phyloP scores from a whole-genome alignment of 1,140 invertebrate species.

The Mamestra configurata region DNA sequence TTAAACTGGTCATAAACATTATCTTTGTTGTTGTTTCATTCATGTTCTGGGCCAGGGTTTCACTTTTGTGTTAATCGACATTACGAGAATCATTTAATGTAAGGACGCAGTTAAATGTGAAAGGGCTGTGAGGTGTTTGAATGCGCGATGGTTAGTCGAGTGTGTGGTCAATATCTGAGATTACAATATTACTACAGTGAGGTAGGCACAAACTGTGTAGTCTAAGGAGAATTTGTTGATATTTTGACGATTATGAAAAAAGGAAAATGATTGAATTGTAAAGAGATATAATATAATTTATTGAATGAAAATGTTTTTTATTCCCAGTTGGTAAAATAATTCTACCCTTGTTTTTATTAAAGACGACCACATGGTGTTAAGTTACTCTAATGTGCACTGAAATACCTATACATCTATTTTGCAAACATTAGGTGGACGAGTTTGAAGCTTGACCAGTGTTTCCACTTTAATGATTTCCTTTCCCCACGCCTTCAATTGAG shows the following conservation, averaged over 20 bases:
- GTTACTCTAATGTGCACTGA: too few relatives aligned
- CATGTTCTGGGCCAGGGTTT: slow-evolving; percentile 36
- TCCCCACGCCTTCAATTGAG: too few relatives aligned
- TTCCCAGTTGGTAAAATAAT: neutral
- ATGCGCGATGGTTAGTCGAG: slow-evolving; percentile 29
- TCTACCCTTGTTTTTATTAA: too few relatives aligned
- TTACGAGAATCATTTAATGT: slow-evolving; percentile 38
- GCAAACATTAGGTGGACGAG: too few relatives aligned
- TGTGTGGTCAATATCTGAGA: slow-evolving; percentile 46
- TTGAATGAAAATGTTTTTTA: slow-evolving; percentile 62
- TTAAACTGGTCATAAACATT: neutral
- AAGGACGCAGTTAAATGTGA: slow-evolving; percentile 37
- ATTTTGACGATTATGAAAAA: slow-evolving; percentile 82
- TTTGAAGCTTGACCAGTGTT: too few relatives aligned
- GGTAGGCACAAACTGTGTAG: slow-evolving; percentile 83
- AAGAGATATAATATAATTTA: slow-evolving; percentile 86
- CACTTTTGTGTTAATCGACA: slow-evolving; percentile 31
- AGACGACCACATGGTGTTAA: too few relatives aligned
- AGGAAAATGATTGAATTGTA: slow-evolving; percentile 81
- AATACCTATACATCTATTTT: too few relatives aligned
- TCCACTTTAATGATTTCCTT: neutral
- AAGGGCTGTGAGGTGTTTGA: slow-evolving; percentile 48
- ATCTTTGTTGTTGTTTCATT: slow-evolving; percentile 28
- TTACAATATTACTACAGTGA: slow-evolving; percentile 59
- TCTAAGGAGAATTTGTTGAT: slow-evolving; percentile 78